Evolutionary conservation across 2,113 vertebrate genomes (phyloP).

Genomic region (Neolamprologus caudopunctatus): DNA sequence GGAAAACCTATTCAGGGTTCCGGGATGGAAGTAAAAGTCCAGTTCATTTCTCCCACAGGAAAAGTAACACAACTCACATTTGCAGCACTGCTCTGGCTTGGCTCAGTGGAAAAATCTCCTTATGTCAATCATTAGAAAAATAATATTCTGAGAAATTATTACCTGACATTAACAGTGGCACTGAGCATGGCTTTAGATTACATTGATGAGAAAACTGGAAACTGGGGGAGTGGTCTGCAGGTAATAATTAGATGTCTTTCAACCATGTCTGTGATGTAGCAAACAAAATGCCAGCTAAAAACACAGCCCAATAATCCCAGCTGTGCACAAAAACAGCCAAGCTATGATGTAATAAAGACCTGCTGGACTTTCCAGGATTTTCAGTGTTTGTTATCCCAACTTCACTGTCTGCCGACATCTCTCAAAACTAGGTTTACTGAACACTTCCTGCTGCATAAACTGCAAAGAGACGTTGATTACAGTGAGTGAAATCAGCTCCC

Average conservation of each 20-base stretch:
- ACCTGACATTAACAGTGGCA: neutral
- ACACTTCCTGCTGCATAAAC: neutral
- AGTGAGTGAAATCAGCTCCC: neutral
- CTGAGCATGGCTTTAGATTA: neutral
- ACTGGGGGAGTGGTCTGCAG: neutral
- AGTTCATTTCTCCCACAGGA: neutral
- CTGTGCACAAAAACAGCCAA: neutral
- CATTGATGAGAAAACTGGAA: neutral
- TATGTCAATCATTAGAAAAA: neutral
- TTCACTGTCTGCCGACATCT: neutral
- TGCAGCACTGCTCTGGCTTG: neutral
- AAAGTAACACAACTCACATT: neutral
- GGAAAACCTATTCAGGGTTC: neutral
- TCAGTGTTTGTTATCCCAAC: neutral
- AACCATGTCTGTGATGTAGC: neutral
- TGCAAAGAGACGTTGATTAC: neutral
- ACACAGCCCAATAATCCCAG: neutral
- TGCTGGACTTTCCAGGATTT: neutral
- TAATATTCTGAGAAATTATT: neutral
- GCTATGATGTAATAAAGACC: neutral
- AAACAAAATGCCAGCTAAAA: neutral
- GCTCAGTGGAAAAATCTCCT: neutral
- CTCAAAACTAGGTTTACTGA: neutral
- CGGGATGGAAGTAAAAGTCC: neutral
- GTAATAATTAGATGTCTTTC: neutral